phyloP scores from a whole-genome alignment of 2,797 vertebrate species.

The Chelmon rostratus region DNA sequence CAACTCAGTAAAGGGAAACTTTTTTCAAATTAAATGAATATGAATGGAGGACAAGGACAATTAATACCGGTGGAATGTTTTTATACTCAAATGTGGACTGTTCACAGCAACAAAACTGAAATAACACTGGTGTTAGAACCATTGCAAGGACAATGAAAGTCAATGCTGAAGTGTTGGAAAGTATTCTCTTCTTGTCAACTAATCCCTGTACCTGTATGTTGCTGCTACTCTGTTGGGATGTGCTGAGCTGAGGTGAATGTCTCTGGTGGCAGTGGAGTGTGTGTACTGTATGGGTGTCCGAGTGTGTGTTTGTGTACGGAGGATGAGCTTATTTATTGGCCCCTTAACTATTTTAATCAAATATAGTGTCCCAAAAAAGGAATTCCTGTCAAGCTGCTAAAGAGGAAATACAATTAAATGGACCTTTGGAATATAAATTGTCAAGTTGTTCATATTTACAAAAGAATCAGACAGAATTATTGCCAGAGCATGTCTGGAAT shows the following conservation, averaged over 20 bases:
- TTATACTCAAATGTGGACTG: constrained; percentile 19
- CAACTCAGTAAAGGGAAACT: background rate
- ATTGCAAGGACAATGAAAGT: constrained; percentile 9
- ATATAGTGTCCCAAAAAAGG: constrained; percentile 58
- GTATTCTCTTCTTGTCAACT: background rate
- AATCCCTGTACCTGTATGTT: constrained; percentile 22
- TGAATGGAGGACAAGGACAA: constrained; percentile 35
- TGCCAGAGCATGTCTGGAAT: background rate
- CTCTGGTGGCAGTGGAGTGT: constrained; percentile 14
- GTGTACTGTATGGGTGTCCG: constrained; percentile 2
- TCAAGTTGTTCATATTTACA: constrained; percentile 43
- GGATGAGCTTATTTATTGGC: constrained; percentile 70
- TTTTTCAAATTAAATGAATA: background rate
- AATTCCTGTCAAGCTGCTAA: constrained; percentile 68
- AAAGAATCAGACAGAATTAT: constrained; percentile 2
- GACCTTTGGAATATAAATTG: constrained; percentile 41
- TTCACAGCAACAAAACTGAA: constrained; percentile 31
- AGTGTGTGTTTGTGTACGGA: constrained; percentile 6
- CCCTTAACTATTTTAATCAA: constrained; percentile 53
- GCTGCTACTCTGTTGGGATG: constrained; percentile 42
- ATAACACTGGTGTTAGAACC: constrained; percentile 42
- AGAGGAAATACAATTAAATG: constrained; percentile 58
- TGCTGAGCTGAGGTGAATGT: constrained; percentile 18
- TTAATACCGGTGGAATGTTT: constrained; percentile 14
- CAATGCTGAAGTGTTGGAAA: background rate